These are phyloP conservation scores for Melanostoma mellinum DNA, from an alignment of 2,888 invertebrate species.

Conservation along the genomic window DNA sequence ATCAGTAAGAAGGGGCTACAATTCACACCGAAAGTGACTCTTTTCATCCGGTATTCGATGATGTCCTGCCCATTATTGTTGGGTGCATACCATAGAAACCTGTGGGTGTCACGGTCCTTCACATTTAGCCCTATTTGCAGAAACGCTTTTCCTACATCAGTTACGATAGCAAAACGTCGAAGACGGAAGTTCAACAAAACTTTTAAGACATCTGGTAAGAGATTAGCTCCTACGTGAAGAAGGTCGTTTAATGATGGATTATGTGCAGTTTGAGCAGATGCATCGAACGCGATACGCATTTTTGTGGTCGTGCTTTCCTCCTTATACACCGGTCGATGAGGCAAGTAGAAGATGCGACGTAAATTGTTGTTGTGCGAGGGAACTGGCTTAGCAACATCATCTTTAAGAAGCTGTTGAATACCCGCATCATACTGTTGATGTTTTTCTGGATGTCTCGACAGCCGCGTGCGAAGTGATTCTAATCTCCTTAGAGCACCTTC, in stretches of 20 bases:
- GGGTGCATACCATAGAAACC: conserved; percentile 24
- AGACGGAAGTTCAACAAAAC: conserved; percentile 13
- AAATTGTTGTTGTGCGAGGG: neutral
- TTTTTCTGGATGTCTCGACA: conserved; percentile 3
- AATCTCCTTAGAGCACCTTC: neutral
- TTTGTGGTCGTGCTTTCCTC: too few species aligned
- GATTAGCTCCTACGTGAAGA: conserved; percentile 20
- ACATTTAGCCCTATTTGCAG: conserved; percentile 18
- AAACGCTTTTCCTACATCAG: conserved; percentile 18
- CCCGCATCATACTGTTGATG: conserved; percentile 18
- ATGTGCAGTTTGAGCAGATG: too few species aligned
- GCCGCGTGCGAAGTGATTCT: neutral
- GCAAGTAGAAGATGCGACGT: conserved; percentile 20
- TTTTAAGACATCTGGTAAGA: conserved; percentile 29
- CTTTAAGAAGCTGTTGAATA: neutral
- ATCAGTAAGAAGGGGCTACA: conserved; percentile 18
- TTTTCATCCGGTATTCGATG: conserved; percentile 23
- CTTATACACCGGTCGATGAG: too few species aligned
- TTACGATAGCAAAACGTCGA: neutral
- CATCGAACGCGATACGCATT: too few species aligned
- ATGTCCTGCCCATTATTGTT: neutral
- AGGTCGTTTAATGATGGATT: conserved; percentile 19
- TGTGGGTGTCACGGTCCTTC: conserved; percentile 5
- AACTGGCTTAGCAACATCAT: conserved; percentile 10
- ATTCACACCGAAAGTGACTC: conserved; percentile 40